A percentile compares a stretch with the other conserved stretches of the same genome.
Conservation (phyloP, 2,888 invertebrate genomes). For the Ethmia dodecea region DNA sequence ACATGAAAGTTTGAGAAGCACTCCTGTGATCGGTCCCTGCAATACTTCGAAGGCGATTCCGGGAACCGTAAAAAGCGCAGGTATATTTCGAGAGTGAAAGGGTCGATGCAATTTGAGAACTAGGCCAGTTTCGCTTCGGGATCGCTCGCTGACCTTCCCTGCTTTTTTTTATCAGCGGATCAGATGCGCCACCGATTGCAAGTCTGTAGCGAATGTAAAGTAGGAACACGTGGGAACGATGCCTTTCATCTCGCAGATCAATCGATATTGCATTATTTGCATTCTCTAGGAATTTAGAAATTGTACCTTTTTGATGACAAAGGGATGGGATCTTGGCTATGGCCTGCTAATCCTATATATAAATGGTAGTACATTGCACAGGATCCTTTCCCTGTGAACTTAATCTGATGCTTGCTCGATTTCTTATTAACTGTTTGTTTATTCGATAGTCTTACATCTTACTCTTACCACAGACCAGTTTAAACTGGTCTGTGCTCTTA, state of each 20-base stretch:
- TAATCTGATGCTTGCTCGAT: too few species aligned
- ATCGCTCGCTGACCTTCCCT: conserved; percentile 50
- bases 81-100: conserved; percentile 74
- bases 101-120: conserved; percentile 74
- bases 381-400: too few species aligned
- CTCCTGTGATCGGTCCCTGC: conserved; percentile 29
- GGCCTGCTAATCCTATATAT: too few species aligned
- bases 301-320: too few species aligned
- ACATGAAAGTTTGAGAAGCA: conserved; percentile 55
- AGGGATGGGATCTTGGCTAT: too few species aligned
- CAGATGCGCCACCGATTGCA: conserved; percentile 52
- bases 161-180: conserved; percentile 54
- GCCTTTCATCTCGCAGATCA: conserved; percentile 41
- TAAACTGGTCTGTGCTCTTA: too few species aligned
- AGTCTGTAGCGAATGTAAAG: conserved; percentile 48
- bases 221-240: conserved; percentile 70
- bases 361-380: too few species aligned
- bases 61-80: conserved; percentile 72
- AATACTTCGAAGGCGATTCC: conserved; percentile 43
- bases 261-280: conserved; percentile 58
- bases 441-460: too few species aligned
- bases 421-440: too few species aligned
- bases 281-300: conserved; percentile 28
- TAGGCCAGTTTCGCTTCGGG: conserved; percentile 57
- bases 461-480: too few species aligned